Conservation (phyloP, 2,797 vertebrate species). For the Pogoniulus pusillus region DNA sequence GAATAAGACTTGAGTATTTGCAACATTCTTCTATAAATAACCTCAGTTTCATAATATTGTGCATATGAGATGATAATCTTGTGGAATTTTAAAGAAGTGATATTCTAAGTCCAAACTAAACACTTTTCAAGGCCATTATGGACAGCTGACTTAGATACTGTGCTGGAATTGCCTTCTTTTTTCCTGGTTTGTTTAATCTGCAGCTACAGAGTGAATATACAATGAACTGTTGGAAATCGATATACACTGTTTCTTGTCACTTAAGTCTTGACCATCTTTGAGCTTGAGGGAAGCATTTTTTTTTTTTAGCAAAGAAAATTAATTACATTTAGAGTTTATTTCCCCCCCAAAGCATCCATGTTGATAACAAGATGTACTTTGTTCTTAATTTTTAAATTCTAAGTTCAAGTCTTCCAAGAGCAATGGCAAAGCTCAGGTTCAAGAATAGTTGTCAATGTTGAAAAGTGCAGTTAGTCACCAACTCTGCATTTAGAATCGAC, state of each 20-base stretch:
- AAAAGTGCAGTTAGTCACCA: not conserved
- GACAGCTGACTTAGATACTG: not conserved
- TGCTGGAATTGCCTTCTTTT: not conserved
- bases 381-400: not conserved
- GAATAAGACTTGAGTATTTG: not conserved
- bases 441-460: not conserved
- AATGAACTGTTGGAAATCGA: not conserved
- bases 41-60: no score
- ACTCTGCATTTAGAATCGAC: not conserved
- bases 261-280: not conserved
- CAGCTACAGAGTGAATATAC: not conserved
- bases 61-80: not conserved
- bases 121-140: not conserved
- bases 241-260: not conserved
- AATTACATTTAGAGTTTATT: not conserved
- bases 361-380: not conserved
- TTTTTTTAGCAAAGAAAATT: no score
- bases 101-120: not conserved
- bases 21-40: not conserved
- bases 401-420: not conserved
- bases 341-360: not conserved
- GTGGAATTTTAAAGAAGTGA: not conserved
- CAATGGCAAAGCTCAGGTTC: not conserved
- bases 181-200: not conserved
- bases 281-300: not conserved